Evolutionary conservation across 2,888 invertebrate species (phyloP), one percentile per base, ranked within the genome.

Genomic region (Drosophila phalerata): DNA sequence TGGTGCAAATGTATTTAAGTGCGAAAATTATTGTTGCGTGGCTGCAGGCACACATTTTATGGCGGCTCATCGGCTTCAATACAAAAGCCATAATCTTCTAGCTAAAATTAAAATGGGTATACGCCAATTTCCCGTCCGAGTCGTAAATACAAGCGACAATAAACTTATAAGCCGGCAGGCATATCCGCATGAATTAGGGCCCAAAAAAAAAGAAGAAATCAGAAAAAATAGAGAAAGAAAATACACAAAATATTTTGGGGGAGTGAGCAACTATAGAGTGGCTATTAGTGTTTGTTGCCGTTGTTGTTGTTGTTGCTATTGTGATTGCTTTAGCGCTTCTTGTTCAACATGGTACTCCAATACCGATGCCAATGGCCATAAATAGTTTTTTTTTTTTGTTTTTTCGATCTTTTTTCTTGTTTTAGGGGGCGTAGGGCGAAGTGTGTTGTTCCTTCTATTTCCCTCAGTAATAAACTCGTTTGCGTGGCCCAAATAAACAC

Each of bases 71-170:
- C 32, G 61, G 58, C 56, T 48, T 51, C 73, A 71, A 67, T 71
- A 66, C 67, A 75, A 81, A 83, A 71, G 71, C 88, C 73, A 86
- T 86, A 88, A 88, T 86, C 81, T 88, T 70, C 72, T 74, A 58
- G 84, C 88, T 69, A 78, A 84, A 85, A 88, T 78, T 83, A 83
- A 83, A 88, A 83, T 84, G 84, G 78, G 86, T 79, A 65, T 88
- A 73, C 70, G 86, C 88, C 88, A 85, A 88, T 88, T 88, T 85
- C 78, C 68, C 51, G 86, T 70, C 70, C 81, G 77, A 77, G 74
- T 88, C 85, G 81, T 88, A 84, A 83, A 85, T 84, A 79, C 51
- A 73, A 88, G 71, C 81, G 77, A 67, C 73, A 84, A 86, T 85
- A 88, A 88, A 86, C 82, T 87, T 87, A 81, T 86, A 88, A 88